Evolutionary conservation across 2,113 vertebrate genomes (phyloP), one percentile per base, ranked within the genome.

Genomic region (Cariama cristata): DNA sequence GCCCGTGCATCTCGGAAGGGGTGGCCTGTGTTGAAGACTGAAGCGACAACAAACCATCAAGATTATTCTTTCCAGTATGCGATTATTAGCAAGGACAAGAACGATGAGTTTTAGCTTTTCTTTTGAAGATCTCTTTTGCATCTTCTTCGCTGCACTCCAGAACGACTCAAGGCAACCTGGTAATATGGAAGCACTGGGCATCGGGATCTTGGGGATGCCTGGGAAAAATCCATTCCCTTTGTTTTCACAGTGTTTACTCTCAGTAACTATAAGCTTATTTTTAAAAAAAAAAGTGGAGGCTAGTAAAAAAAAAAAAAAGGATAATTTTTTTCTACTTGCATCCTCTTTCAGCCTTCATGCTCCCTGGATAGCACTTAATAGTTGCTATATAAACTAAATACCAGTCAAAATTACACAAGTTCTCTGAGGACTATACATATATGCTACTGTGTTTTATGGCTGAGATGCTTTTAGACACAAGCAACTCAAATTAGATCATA

Each of bases 71-170:
- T 40, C 58, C 35, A 64, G 73, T 9, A 50, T 0, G 1, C 13
- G 32, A 35, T 19, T 35, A 79, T 27, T 11, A 50, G 30, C 66
- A 58, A 79, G 89, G 44, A 14, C 10, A 35, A 12, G 52, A 56
- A 38, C 2, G 14, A 58, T 6, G 59, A 73, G 74, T 8, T 66
- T 33, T 20, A 52, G 50, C 38, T 58, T 44, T 49, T 22, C n/a
- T 40, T 55, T 30, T 53, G 20, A 55, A 58, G 49, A 42, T 12
- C 20, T n/a, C 40, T 59, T 6, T 28, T 20, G 17, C 4, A 27
- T 18, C 62, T 9, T 8, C 47, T 55, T n/a, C 21, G 30, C 33
- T 0, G 0, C 17, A 0, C 35, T 58, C 33, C 50, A 64, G 44
- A 28, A 49, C 18, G 56, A 45, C 50, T 52, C 33, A 5, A 15